Evolutionary conservation across 2,113 vertebrate species (phyloP).

Genomic region (Hippocampus zosterae): DNA sequence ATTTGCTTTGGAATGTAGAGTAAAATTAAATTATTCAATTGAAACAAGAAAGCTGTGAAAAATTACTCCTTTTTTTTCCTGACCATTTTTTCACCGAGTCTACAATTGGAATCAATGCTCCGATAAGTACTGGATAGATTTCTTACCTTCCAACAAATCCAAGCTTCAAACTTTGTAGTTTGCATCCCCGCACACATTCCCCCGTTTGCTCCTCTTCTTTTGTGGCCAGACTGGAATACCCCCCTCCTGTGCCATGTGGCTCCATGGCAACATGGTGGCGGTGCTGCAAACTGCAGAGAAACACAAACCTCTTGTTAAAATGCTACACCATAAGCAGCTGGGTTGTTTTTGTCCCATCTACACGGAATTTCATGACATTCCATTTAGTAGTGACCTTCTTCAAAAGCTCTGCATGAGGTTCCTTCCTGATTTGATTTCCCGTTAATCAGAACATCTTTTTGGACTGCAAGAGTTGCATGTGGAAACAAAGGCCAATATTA

Average conservation of each 20-base stretch:
- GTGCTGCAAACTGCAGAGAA: background rate
- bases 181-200: slow-evolving; percentile 26
- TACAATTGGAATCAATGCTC: background rate
- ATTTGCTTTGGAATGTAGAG: background rate
- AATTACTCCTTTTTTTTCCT: background rate
- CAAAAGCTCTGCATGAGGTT: background rate
- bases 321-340: background rate
- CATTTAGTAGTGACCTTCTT: background rate
- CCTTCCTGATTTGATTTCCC: too few relatives aligned
- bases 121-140: background rate
- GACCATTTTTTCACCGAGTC: background rate
- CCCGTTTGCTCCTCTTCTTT: slow-evolving; percentile 24
- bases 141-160: slow-evolving; percentile 50
- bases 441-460: background rate
- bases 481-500: slow-evolving; percentile 32
- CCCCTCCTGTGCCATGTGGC: slow-evolving; percentile 46
- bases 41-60: background rate
- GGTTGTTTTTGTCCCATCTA: background rate
- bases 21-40: background rate
- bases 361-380: slow-evolving; percentile 12
- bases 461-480: slow-evolving; percentile 6
- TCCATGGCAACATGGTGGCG: slow-evolving; percentile 19
- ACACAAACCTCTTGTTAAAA: background rate
- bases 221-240: background rate
- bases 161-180: slow-evolving; percentile 5